Conservation (phyloP, 2,113 vertebrate species). For the Bostrychus sinensis region DNA sequence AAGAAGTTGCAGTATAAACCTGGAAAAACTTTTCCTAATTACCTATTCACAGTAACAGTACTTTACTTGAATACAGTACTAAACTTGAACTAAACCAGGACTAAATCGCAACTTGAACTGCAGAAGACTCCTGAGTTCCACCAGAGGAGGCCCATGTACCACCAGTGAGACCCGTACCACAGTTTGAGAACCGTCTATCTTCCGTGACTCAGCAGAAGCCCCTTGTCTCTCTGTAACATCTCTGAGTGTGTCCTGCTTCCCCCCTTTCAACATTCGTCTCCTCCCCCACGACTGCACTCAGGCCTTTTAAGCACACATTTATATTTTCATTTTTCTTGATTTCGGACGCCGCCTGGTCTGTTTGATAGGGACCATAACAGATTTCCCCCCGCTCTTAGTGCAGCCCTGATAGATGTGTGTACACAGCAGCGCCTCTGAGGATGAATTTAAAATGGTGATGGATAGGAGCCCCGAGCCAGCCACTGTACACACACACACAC, state of each 20-base stretch:
- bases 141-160: too few relatives aligned
- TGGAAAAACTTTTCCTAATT: too few relatives aligned
- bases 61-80: too few relatives aligned
- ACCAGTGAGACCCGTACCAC: too few relatives aligned
- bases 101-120: too few relatives aligned
- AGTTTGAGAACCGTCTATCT: too few relatives aligned
- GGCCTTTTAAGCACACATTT: constrained; percentile 29
- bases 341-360: background rate
- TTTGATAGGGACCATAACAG: constrained; percentile 35
- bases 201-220: background rate
- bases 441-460: constrained; percentile 56
- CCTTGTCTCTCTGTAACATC: too few relatives aligned
- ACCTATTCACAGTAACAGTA: too few relatives aligned
- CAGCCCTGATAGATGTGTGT: constrained; percentile 54
- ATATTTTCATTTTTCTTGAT: constrained; percentile 35
- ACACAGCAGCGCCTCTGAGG: constrained; percentile 12
- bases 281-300: background rate
- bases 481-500: constrained; percentile 47
- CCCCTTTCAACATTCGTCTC: background rate
- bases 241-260: too few relatives aligned
- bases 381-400: constrained; percentile 40
- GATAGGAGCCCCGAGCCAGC: constrained; percentile 60
- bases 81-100: too few relatives aligned
- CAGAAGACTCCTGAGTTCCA: too few relatives aligned
- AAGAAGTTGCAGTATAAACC: too few relatives aligned